These are phyloP conservation scores for Tiphia femorata DNA, from an alignment of 2,888 invertebrate genomes.

Conservation along the genomic window DNA sequence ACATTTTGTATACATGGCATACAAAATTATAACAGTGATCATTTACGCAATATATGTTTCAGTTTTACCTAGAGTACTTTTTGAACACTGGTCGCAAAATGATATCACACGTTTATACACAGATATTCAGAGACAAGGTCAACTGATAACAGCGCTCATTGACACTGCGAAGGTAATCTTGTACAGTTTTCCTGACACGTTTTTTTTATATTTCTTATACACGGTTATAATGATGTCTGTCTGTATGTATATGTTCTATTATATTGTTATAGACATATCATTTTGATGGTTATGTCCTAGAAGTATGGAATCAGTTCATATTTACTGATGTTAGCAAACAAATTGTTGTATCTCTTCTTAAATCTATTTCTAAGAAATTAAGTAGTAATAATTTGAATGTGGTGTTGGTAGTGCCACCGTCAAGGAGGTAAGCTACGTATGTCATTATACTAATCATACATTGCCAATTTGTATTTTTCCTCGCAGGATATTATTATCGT, in stretches of 20 bases:
- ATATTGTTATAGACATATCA: constrained; percentile 80
- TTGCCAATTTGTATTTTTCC: constrained; percentile 7
- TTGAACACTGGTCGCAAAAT: constrained; percentile 87
- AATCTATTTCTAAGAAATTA: constrained; percentile 73
- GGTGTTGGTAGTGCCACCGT: constrained; percentile 87
- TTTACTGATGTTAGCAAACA: constrained; percentile 73
- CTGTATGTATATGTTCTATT: constrained; percentile 74
- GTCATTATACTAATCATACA: background rate
- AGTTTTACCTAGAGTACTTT: constrained; percentile 91
- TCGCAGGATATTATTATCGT: constrained; percentile 28
- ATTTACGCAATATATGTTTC: constrained; percentile 53
- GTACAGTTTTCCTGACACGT: too few relatives aligned
- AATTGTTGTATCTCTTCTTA: constrained; percentile 75
- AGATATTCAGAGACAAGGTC: constrained; percentile 76
- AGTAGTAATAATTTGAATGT: constrained; percentile 70
- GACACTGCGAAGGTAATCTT: constrained; percentile 69
- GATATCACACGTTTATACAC: constrained; percentile 81
- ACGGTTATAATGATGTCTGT: too few relatives aligned
- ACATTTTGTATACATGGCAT: background rate
- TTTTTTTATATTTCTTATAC: constrained; percentile 73
- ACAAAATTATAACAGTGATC: constrained; percentile 1
- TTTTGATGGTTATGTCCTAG: constrained; percentile 92
- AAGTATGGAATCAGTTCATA: constrained; percentile 89
- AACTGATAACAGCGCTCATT: constrained; percentile 78
- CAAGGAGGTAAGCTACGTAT: constrained; percentile 75